Evolutionary conservation across 2,888 invertebrate genomes (phyloP).

Genomic region (Koerneria pararmatus): DNA sequence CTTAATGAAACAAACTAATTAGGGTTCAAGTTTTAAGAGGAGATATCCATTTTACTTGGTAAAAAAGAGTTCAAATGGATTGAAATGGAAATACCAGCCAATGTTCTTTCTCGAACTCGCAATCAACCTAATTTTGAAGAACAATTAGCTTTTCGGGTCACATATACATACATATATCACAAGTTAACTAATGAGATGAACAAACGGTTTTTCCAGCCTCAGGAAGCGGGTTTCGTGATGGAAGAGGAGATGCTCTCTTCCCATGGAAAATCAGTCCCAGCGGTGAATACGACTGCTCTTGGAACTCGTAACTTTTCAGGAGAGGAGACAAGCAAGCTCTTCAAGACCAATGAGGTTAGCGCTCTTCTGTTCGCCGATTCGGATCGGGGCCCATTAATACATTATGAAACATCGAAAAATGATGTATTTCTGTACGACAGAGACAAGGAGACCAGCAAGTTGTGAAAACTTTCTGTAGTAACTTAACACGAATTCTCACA

Average conservation of each 20-base stretch:
- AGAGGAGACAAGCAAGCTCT: conserved; percentile 6
- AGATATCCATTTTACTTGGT: too few species aligned
- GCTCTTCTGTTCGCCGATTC: background rate
- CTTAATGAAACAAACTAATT: too few species aligned
- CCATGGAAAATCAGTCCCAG: conserved; percentile 29
- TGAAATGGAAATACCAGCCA: too few species aligned
- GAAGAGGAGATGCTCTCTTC: conserved; percentile 56
- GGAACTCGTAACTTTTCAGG: background rate
- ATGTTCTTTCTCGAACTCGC: too few species aligned
- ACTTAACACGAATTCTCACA: conserved; percentile 19
- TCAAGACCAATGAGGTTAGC: conserved; percentile 21
- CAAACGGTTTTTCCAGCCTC: too few species aligned
- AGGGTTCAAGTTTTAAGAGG: too few species aligned
- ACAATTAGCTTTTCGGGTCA: too few species aligned
- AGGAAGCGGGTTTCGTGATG: conserved; percentile 48
- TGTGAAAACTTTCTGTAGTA: background rate
- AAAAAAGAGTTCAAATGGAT: too few species aligned
- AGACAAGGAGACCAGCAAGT: conserved; percentile 1
- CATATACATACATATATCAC: too few species aligned
- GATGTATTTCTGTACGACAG: background rate
- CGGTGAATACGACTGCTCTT: background rate
- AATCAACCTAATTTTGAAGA: too few species aligned
- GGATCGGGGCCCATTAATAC: too few species aligned
- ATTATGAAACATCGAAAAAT: background rate
- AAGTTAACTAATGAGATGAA: too few species aligned